A percentile compares a stretch with the other conserved stretches of the same genome.
These are phyloP conservation scores for Prunella strophiata DNA, from an alignment of 2,797 vertebrate species.

Conservation along the genomic window DNA sequence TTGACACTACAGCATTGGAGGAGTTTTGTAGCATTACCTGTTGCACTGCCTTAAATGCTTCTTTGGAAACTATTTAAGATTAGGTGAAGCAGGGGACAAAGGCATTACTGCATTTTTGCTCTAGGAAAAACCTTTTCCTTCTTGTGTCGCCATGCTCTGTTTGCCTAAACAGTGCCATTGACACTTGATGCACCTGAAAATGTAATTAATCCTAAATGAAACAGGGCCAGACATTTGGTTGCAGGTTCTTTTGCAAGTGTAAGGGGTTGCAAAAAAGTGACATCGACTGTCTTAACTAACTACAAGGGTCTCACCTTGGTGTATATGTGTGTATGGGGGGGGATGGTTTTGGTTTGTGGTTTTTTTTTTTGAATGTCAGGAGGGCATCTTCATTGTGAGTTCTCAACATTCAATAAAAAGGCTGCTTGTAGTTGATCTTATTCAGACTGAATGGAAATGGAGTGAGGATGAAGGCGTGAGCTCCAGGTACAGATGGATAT, in stretches of 20 bases:
- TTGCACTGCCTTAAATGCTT: not conserved
- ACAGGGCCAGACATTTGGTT: not conserved
- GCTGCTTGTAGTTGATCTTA: not conserved
- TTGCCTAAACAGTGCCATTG: not conserved
- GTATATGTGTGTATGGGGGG: no score
- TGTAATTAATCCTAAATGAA: not conserved
- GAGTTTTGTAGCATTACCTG: not conserved
- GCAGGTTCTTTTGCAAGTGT: not conserved
- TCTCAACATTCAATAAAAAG: not conserved
- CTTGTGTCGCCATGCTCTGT: fast-evolving
- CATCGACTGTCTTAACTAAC: not conserved
- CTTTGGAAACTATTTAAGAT: not conserved
- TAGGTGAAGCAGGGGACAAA: not conserved
- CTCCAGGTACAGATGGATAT: constrained; percentile 26
- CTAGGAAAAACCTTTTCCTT: not conserved
- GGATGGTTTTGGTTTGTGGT: not conserved
- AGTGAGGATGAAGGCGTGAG: not conserved
- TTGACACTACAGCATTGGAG: not conserved
- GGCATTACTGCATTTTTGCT: not conserved
- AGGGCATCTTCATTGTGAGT: not conserved
- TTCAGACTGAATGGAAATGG: not conserved
- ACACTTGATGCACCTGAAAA: not conserved
- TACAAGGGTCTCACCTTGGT: not conserved
- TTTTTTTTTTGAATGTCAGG: not conserved
- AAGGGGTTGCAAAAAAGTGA: not conserved